Percentiles rank a stretch among this genome's conserved stretches.
These are phyloP conservation scores for Palythoa grandis DNA, from an alignment of 92 coral and sea anemone genomes.

Conservation along the genomic window DNA sequence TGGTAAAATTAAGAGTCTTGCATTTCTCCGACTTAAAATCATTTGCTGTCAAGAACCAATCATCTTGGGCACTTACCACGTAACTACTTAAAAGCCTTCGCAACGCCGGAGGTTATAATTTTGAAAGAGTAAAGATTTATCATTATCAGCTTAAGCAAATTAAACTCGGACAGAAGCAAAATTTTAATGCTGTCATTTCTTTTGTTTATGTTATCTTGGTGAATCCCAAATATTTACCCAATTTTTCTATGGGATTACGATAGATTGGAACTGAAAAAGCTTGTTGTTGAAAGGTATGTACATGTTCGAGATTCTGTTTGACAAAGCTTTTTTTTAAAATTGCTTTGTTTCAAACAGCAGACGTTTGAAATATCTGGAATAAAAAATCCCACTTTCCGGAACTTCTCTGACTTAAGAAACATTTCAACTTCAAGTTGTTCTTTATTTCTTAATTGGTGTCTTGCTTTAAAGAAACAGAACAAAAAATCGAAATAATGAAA, in stretches of 20 bases:
- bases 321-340: not conserved
- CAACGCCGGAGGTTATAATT: slow-evolving; percentile 24
- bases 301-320: not conserved
- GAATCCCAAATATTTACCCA: not conserved
- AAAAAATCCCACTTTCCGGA: not conserved
- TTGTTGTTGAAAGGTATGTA: not conserved
- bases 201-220: not conserved
- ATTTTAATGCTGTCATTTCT: not conserved
- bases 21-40: not conserved
- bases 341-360: not conserved
- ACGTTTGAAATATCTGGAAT: not conserved
- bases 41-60: slow-evolving; percentile 14
- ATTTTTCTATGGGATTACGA: not conserved
- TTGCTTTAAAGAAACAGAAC: not conserved
- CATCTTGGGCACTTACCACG: not conserved
- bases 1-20: not conserved
- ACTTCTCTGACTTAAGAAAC: not conserved
- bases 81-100: slow-evolving; percentile 10
- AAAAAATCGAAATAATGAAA: not conserved
- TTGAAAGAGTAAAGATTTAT: not conserved
- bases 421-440: not conserved
- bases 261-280: not conserved
- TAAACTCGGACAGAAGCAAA: not conserved
- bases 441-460: not conserved
- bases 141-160: slow-evolving; percentile 5